Percentiles rank a stretch among this genome's conserved stretches.
phyloP scores from a whole-genome alignment of 2,888 invertebrate species.

The Euzetes globulus region DNA sequence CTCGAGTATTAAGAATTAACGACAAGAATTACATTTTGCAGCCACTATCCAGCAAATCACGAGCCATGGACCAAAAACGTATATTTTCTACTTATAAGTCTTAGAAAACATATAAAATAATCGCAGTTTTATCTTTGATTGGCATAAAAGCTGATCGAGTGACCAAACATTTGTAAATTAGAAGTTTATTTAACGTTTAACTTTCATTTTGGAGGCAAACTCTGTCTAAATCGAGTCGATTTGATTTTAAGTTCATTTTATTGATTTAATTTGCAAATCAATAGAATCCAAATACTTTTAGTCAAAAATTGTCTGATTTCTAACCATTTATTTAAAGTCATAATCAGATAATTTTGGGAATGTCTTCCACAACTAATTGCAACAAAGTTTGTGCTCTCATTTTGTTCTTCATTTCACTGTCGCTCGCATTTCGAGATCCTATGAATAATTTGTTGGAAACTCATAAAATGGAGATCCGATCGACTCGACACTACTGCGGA shows the following conservation, averaged over 20 bases:
- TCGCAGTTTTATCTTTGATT: not conserved
- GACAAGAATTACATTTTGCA: not conserved
- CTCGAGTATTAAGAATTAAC: conserved; percentile 27
- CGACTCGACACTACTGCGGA: conserved; percentile 4
- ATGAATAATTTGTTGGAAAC: not conserved
- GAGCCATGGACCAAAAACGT: not conserved
- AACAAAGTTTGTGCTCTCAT: not conserved
- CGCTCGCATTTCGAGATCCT: not conserved
- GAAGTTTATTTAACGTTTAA: not conserved
- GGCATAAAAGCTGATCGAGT: conserved; percentile 3
- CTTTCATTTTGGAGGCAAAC: not conserved
- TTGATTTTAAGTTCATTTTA: too few species aligned
- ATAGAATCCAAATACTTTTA: not conserved
- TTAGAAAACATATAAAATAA: not conserved
- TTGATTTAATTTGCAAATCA: not conserved
- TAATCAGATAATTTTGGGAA: not conserved
- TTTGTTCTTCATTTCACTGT: not conserved
- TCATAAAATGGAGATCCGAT: not conserved
- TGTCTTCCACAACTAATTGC: not conserved
- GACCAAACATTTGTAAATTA: not conserved
- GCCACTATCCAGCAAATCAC: not conserved
- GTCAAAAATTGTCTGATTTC: not conserved
- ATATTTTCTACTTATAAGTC: not conserved
- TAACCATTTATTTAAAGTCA: not conserved
- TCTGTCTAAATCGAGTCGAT: not conserved